phyloP scores from a whole-genome alignment of 2,797 vertebrate genomes.

The Danio tinwini region DNA sequence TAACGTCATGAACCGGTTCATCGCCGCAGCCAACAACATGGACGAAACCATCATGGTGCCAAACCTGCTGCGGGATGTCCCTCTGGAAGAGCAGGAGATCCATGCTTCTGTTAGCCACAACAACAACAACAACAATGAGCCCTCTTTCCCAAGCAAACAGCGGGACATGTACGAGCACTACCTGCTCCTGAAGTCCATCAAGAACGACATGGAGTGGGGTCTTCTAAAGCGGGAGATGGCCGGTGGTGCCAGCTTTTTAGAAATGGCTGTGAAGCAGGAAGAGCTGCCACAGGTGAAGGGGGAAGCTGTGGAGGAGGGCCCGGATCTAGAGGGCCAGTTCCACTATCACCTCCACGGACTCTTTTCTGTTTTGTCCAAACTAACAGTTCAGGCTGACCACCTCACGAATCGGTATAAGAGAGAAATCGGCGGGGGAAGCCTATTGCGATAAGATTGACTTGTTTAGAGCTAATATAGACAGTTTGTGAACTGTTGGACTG shows the following conservation, averaged over 20 bases:
- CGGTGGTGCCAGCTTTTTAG: constrained; percentile 77
- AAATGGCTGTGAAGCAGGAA: constrained; percentile 79
- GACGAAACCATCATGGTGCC: constrained; percentile 87
- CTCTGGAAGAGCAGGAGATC: constrained; percentile 74
- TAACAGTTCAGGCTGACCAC: constrained; percentile 80
- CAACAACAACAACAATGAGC: constrained; percentile 65
- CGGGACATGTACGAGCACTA: constrained; percentile 86
- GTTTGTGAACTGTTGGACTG: constrained; percentile 1
- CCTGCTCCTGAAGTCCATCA: constrained; percentile 83
- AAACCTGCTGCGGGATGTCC: constrained; percentile 79
- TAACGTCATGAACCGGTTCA: constrained; percentile 85
- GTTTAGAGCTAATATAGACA: background rate
- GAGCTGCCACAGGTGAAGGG: constrained; percentile 64
- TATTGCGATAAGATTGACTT: constrained; percentile 72
- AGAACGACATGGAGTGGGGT: constrained; percentile 86
- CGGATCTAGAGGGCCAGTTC: constrained; percentile 80
- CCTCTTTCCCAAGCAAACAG: constrained; percentile 73
- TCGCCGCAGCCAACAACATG: constrained; percentile 85
- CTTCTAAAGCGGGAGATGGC: constrained; percentile 78
- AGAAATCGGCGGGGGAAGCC: constrained; percentile 80
- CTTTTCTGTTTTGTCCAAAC: constrained; percentile 82
- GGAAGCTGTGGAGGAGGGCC: constrained; percentile 61
- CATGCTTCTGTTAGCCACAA: constrained; percentile 51
- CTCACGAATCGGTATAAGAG: constrained; percentile 83
- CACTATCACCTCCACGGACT: constrained; percentile 82